Conservation (phyloP, 92 coral and sea anemone species). For the Plumapathes pennacea region DNA sequence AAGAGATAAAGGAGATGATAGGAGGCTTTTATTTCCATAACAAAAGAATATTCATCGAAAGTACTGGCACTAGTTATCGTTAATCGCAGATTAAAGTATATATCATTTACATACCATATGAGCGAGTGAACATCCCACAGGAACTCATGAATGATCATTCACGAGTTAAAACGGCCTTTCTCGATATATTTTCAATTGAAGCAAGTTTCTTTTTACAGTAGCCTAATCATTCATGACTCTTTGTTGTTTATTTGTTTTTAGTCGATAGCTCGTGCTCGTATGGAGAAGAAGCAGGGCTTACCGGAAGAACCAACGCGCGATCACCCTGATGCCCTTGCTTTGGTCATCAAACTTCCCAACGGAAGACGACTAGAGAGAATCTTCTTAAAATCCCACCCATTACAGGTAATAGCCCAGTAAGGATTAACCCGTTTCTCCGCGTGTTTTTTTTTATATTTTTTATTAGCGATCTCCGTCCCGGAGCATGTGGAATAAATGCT, state of each 20-base stretch:
- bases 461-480: too few relatives aligned
- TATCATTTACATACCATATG: too few relatives aligned
- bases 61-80: too few relatives aligned
- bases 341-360: constrained; percentile 80
- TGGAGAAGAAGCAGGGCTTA: constrained; percentile 55
- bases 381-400: constrained; percentile 76
- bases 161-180: too few relatives aligned
- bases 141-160: too few relatives aligned
- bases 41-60: too few relatives aligned
- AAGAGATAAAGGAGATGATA: too few relatives aligned
- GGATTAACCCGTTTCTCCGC: too few relatives aligned
- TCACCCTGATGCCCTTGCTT: constrained; percentile 68
- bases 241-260: constrained; percentile 18
- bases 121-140: too few relatives aligned
- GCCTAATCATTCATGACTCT: not conserved
- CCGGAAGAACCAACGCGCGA: constrained; percentile 76
- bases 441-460: not conserved
- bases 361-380: constrained; percentile 86
- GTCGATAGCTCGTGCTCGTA: constrained; percentile 84
- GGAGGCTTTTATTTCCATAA: too few relatives aligned
- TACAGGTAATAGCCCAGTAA: constrained; percentile 90
- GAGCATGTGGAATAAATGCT: too few relatives aligned
- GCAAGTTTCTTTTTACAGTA: not conserved
- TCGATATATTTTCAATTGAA: not conserved
- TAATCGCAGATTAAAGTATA: too few relatives aligned